Base-by-base conservation (phyloP, 1,140 invertebrate genomes). In the Periplaneta americana region DNA sequence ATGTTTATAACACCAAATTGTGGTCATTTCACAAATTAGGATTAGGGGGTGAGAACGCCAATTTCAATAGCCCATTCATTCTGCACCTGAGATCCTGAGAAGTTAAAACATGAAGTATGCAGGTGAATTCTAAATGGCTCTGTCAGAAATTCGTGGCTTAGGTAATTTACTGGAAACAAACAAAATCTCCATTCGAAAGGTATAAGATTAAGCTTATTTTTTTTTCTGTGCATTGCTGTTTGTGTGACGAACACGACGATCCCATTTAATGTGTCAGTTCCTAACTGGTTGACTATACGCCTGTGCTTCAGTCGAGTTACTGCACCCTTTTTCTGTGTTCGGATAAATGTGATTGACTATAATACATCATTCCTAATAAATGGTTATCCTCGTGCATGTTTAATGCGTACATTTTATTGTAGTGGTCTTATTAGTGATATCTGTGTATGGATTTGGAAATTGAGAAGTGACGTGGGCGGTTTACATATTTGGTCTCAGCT, bases 401-500 rank as follows among this genome's bases (percentile, higher is more conserved):
- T 1, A 8, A 66, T 66, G 11, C 1, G n/a, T n/a, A n/a, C n/a
- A n/a, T n/a, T n/a, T n/a, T 66, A 66, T 2, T 28, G 22, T 28
- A n/a, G 22, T 66, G 48, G 22, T 28, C 28, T 48, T 66, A n/a
- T 1, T 66, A 13, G 13, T 48, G 48, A 66, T n/a, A 1, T 66
- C 22, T n/a, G 28, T 28, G 6, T 66, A 8, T n/a, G 48, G 28
- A 22, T 66, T n/a, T 0, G 2, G 48, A 66, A 28, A 22, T 9
- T 3, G 33, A 28, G 33, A 78, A 78, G 57, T 80, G 80, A 80
- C 80, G 80, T 80, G 80, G 80, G 80, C 80, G 80, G 80, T 80
- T 80, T 80, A 80, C 80, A 35, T 74, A 80, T 80, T 80, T 80
- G 80, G 80, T 48, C 77, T 78, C 77, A 78, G 77, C 77, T 78